Base-by-base conservation (phyloP, 2,888 invertebrate species). In the Flexamia atlantica region DNA sequence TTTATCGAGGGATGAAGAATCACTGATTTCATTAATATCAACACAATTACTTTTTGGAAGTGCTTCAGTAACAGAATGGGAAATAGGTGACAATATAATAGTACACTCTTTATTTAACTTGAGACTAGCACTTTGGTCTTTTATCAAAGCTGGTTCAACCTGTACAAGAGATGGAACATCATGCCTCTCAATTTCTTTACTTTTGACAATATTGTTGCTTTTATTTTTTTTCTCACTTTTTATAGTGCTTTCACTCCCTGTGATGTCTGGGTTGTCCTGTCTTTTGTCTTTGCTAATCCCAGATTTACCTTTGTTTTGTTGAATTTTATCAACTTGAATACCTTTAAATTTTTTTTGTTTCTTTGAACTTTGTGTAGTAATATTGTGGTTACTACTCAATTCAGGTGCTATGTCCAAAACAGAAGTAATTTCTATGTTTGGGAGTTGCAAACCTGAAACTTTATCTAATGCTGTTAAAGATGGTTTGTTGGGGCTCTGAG, bases 91-190 rank as follows among this genome's bases (percentile, higher is more conserved):
- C 64, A 64, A 9, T 64, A 28, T 64, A 7, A 64, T 30, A 5
- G 30, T 17, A 30, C 64, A 64, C 1, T 64, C 14, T 30, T 2
- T 64, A 30, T 64, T 17, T 2, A 64, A 30, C 64, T 64, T 30
- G 30, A 28, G 3, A 30, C 64, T 64, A 64, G 12, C 10, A 17
- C 64, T 64, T 64, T 64, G 64, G 64, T 28, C 5, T 64, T 64
- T 12, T 64, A 2, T 14, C 28, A 17, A 28, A 17, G 28, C 12
- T 30, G 30, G 3, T 14, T 4, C 25, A 28, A 28, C 30, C 3
- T 57, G 20, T 7, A 5, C 23, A 57, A 3, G 5, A n/a, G 57
- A 23, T 57, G 23, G n/a, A 46, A 17, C 17, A 46, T 12, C n/a
- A 17, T 3, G 20, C 0, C 53, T 3, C 53, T 23, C 17, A 17